Evolutionary conservation across 2,797 vertebrate species (phyloP).

Genomic region (Manis pentadactyla): DNA sequence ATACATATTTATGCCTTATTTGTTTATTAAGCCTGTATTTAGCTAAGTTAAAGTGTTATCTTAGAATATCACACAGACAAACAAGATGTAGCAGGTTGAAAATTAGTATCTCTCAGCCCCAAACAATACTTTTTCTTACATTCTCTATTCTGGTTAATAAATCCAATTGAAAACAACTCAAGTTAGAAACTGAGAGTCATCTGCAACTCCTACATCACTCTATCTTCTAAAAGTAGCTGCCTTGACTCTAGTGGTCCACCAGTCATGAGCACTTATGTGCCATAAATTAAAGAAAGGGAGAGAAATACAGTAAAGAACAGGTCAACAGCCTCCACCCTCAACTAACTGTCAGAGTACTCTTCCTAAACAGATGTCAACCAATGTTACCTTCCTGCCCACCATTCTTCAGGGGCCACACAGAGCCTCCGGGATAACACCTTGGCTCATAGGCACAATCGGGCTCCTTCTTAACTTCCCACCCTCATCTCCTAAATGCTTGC

Average conservation of each 20-base stretch:
- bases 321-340: not conserved
- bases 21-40: not conserved
- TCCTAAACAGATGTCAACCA: not conserved
- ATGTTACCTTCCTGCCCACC: not conserved
- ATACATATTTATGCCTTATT: not conserved
- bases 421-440: not conserved
- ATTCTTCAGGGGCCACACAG: not conserved
- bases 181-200: not conserved
- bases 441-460: not conserved
- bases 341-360: not conserved
- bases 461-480: not conserved
- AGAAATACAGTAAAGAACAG: not conserved
- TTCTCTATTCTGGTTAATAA: not conserved
- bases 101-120: not conserved
- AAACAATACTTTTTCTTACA: not conserved
- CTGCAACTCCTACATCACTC: not conserved
- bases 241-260: not conserved
- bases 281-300: not conserved
- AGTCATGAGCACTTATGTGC: not conserved
- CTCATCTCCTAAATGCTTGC: not conserved
- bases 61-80: not conserved
- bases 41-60: slow-evolving; percentile 25
- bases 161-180: not conserved
- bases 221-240: not conserved
- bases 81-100: slow-evolving; percentile 13